Conservation (phyloP, 2,113 vertebrate genomes). For the Pionites leucogaster region DNA sequence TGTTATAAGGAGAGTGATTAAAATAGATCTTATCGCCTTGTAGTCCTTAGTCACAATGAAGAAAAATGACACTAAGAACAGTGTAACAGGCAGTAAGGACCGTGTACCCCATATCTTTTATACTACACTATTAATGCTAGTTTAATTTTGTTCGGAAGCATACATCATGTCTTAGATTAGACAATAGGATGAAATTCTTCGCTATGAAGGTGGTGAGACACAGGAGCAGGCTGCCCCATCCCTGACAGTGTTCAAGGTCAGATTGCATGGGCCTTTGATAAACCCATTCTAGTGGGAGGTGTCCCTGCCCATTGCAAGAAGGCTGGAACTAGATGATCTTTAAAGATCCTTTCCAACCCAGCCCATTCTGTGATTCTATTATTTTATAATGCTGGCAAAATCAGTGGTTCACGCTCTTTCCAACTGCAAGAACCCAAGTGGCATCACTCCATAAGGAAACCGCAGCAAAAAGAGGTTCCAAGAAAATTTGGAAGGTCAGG, state of each 20-base stretch:
- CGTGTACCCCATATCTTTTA: background rate
- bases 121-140: background rate
- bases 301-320: background rate
- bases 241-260: background rate
- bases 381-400: background rate
- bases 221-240: background rate
- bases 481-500: background rate
- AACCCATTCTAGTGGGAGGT: background rate
- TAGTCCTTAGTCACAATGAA: background rate
- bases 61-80: background rate
- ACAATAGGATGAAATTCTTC: background rate
- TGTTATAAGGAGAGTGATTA: background rate
- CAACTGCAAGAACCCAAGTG: background rate
- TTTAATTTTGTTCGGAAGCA: background rate
- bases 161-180: background rate
- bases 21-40: background rate
- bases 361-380: background rate
- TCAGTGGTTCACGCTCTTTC: background rate
- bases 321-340: background rate
- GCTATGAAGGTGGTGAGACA: fast-evolving
- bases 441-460: background rate
- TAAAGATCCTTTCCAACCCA: background rate
- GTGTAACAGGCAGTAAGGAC: background rate
- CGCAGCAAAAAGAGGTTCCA: background rate
- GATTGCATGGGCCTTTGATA: background rate